Conservation (phyloP, 2,797 vertebrate species). For the Okamejei kenojei region DNA sequence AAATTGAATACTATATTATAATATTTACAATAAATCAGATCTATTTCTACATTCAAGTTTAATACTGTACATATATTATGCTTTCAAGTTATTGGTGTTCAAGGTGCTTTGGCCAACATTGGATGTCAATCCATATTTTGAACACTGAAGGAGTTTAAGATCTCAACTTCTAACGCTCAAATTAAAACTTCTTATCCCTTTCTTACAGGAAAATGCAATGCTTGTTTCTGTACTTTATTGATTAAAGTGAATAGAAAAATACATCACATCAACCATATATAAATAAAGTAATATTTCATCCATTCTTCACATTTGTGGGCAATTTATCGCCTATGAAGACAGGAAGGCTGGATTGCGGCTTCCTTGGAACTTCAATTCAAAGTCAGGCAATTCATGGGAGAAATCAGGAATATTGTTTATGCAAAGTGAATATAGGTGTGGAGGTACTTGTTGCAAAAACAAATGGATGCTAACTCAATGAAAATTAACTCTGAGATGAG, state of each 20-base stretch:
- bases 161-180: background rate
- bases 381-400: background rate
- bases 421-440: no score
- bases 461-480: background rate
- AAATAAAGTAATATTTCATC: background rate
- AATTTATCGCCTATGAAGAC: background rate
- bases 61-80: background rate
- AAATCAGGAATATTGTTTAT: background rate
- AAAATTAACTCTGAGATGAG: background rate
- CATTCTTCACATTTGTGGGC: background rate
- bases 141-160: background rate
- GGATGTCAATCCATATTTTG: background rate
- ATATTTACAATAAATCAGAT: background rate
- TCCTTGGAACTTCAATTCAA: background rate
- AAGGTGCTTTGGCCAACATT: background rate
- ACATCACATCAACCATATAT: background rate
- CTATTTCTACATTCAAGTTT: background rate
- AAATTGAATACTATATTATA: background rate
- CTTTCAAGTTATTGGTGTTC: background rate
- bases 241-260: background rate
- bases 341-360: no score
- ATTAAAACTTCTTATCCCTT: background rate
- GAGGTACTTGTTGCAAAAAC: no score
- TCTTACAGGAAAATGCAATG: background rate
- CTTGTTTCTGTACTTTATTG: background rate